Evolutionary conservation across 2,797 vertebrate species (phyloP), one percentile per base, ranked within the genome.

Genomic region (Notolepis coatsorum): DNA sequence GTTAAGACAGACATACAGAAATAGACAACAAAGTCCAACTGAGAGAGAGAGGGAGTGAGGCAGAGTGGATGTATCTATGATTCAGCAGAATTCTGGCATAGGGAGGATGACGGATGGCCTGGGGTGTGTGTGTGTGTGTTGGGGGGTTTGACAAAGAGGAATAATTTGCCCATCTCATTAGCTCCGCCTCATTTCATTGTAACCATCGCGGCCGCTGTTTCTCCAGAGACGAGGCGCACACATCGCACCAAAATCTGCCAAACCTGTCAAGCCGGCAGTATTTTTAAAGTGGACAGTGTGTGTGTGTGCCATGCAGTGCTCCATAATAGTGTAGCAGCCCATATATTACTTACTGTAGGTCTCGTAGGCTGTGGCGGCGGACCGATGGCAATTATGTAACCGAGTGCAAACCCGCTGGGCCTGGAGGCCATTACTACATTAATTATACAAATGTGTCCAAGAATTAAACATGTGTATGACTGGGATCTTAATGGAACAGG

Each of bases 121-220:
- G 35, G 59, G 21, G 54, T 17, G 33, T 13, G 3, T 48, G 23
- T 31, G 43, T 61, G 25, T 28, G 68, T 61, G 15, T 35, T 10
- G 43, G 24, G 61, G 38, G 60, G 51, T 52, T 31, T 30, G 61
- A 43, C 53, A 30, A 68, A 31, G 58, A 46, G 63, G 62, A 65
- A 69, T 63, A 49, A 77, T 83, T 77, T 73, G 62, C 73, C 82
- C 82, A 73, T 85, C 82, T 89, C 89, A 89, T 92, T 91, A 90
- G 73, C 84, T 63, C 79, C 68, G 79, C 75, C 82, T 91, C 77
- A 72, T 87, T 88, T 85, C 61, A 88, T 90, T 89, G 77, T 79
- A 88, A 91, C 80, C 76, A 68, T 59, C 42, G 18, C 17, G 49
- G 65, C 57, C 55, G 65, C 45, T 20, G 62, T 63, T 24, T 45